Conservation (phyloP, 2,113 vertebrate species). For the Marmota flaviventris region DNA sequence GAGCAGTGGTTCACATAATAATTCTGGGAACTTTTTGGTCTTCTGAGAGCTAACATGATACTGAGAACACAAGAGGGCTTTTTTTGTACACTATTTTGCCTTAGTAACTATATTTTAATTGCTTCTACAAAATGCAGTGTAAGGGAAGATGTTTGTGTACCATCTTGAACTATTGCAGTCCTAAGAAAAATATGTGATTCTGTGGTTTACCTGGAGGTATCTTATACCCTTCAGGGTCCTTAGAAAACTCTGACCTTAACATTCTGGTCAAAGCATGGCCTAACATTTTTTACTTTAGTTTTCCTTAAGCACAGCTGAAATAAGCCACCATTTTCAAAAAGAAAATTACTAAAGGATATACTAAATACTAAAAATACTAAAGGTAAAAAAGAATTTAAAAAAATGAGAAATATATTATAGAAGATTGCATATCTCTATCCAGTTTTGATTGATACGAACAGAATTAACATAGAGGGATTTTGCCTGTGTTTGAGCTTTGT, state of each 20-base stretch:
- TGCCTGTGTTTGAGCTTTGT: neutral
- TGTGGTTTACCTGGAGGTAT: neutral
- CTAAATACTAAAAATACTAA: neutral
- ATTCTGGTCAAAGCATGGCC: neutral
- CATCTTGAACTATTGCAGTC: neutral
- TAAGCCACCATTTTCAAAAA: neutral
- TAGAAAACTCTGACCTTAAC: neutral
- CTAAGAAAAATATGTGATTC: neutral
- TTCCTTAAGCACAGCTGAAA: neutral
- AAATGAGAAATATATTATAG: neutral
- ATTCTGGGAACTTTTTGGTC: slow-evolving; percentile 14
- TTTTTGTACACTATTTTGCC: neutral
- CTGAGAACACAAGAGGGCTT: neutral
- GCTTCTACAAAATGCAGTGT: neutral
- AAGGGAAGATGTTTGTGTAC: neutral
- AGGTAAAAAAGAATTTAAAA: neutral
- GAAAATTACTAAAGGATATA: neutral
- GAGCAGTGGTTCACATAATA: neutral
- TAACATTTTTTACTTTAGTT: neutral
- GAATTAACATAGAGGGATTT: neutral
- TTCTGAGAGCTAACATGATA: slow-evolving; percentile 4
- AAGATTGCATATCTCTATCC: neutral
- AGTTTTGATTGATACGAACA: neutral
- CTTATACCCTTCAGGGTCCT: neutral
- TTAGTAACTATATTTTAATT: neutral